phyloP scores from a whole-genome alignment of 2,888 invertebrate genomes.

The Frankliniella intonsa region DNA sequence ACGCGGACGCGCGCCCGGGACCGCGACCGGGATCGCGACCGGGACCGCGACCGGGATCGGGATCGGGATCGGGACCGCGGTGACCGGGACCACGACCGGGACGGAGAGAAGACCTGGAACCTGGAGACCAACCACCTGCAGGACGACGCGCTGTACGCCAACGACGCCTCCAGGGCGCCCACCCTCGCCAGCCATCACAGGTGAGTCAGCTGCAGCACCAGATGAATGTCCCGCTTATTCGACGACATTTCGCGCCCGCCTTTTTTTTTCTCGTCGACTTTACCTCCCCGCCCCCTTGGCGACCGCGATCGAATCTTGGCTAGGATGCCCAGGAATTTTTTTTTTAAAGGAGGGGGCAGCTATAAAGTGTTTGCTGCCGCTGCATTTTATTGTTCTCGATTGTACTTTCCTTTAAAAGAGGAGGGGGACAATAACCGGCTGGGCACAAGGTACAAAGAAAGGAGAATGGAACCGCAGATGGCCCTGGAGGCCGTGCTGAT shows the following conservation, averaged over 20 bases:
- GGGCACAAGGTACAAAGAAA: background rate
- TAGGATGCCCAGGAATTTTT: too few species aligned
- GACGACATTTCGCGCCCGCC: background rate
- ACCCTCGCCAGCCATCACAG: conserved; percentile 20
- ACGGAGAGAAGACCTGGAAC: background rate
- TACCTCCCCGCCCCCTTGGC: too few species aligned
- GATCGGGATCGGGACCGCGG: background rate
- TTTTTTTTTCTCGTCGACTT: background rate
- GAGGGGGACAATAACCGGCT: background rate
- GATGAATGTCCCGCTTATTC: background rate
- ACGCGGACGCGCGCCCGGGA: background rate
- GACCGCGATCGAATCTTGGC: too few species aligned
- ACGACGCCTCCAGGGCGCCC: conserved; percentile 10
- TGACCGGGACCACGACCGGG: background rate
- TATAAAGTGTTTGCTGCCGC: too few species aligned
- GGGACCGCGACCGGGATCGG: background rate
- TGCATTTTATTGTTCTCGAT: too few species aligned
- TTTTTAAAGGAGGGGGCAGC: background rate
- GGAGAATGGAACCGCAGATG: background rate
- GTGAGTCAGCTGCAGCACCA: background rate
- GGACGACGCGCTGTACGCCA: background rate
- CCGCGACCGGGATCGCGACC: background rate
- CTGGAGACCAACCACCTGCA: background rate
- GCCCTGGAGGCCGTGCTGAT: too few species aligned
- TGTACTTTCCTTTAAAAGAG: too few species aligned